Evolutionary conservation across 2,113 vertebrate genomes (phyloP).

Genomic region (Drymodes brunneopygia): DNA sequence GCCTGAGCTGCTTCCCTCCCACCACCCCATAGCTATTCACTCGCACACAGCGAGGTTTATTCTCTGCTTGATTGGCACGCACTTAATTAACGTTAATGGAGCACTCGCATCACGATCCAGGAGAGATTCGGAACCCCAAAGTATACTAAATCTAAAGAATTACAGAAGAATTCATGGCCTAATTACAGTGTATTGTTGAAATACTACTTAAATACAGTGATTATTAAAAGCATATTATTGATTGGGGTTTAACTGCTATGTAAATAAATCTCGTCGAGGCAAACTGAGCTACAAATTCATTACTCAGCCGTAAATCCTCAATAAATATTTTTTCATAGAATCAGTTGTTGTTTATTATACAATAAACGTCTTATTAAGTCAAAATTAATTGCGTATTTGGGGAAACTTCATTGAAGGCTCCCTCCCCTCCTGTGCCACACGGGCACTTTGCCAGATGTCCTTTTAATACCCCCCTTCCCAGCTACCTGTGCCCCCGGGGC

Average conservation of each 20-base stretch:
- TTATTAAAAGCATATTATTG: slow-evolving; percentile 70
- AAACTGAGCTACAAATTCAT: slow-evolving; percentile 54
- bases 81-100: slow-evolving; percentile 54
- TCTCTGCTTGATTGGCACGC: slow-evolving; percentile 35
- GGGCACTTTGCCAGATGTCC: background rate
- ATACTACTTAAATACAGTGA: slow-evolving; percentile 64
- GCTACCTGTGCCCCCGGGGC: background rate
- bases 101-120: slow-evolving; percentile 36
- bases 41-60: background rate
- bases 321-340: slow-evolving; percentile 69
- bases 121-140: slow-evolving; percentile 53
- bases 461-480: background rate
- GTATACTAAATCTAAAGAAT: slow-evolving; percentile 60
- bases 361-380: slow-evolving; percentile 70
- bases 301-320: slow-evolving; percentile 57
- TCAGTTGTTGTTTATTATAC: slow-evolving; percentile 71
- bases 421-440: background rate
- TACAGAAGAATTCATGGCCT: slow-evolving; percentile 58
- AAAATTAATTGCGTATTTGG: slow-evolving; percentile 64
- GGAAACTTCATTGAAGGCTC: slow-evolving; percentile 16
- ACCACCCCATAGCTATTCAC: background rate
- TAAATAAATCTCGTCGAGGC: slow-evolving; percentile 52
- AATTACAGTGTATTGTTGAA: slow-evolving; percentile 67
- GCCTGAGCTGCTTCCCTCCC: background rate
- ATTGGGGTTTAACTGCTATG: slow-evolving; percentile 61